Evolutionary conservation across 2,888 invertebrate genomes (phyloP), one percentile per base, ranked within the genome.

Genomic region (Nemurella pictetii): DNA sequence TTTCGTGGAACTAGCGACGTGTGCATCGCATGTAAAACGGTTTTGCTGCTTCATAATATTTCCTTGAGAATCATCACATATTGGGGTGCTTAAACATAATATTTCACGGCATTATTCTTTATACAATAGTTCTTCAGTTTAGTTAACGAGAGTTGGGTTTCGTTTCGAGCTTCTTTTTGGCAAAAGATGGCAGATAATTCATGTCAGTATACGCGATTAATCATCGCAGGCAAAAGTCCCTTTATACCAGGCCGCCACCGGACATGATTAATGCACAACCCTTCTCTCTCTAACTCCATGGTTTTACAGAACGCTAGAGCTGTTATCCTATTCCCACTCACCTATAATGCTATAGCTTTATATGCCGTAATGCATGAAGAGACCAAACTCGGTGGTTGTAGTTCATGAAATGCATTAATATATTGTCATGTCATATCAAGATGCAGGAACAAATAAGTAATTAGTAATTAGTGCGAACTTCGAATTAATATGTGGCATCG

Each of bases 141-240:
- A 55, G 55, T 55, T 55, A 55, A 55, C 26, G 75, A 75, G 26
- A 75, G 27, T 75, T 28, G 75, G 28, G 78, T 30, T 78, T 78
- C n/a, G 78, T 27, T 28, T 78, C 30, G 28, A 78, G 78, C 55
- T 82, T 82, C 82, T 82, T 82, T 82, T 82, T 82, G 72, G 82
- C 55, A 82, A 55, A 82, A 82, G 82, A 82, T 82, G 82, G 78
- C 25, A 83, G 83, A 85, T 85, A 84, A 85, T 85, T 85, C 85
- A 85, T 75, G 85, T 84, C 85, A 81, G 80, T 73, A 28, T 26
- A 73, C 74, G 72, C 84, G 84, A 85, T 85, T 85, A 85, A 85
- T 85, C 85, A 85, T 83, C 27, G 25, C 84, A 73, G 84, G 84
- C 82, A 77, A 80, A 78, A 82, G 82, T 82, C 82, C 82, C 26